Evolutionary conservation across 2,797 vertebrate genomes (phyloP).

Genomic region (Eleutherodactylus coqui): DNA sequence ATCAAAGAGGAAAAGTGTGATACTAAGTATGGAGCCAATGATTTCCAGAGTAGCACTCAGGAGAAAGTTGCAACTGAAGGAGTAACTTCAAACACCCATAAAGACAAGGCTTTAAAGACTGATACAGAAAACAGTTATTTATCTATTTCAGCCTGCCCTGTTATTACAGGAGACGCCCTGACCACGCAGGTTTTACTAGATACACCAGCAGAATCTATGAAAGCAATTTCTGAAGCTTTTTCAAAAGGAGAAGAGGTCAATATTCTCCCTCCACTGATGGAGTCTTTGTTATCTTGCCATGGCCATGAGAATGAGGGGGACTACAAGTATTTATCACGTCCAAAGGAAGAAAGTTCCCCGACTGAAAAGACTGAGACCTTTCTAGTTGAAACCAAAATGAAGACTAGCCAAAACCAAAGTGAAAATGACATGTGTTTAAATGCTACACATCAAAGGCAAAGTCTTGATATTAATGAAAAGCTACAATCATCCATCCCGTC

Average conservation of each 20-base stretch:
- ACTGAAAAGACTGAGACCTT: neutral
- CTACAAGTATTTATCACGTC: neutral
- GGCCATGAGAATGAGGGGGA: neutral
- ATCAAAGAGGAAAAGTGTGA: neutral
- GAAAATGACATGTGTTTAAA: conserved; percentile 20
- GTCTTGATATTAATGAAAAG: conserved; percentile 20
- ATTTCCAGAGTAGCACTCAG: neutral
- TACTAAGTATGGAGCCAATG: neutral
- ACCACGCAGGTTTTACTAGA: conserved; percentile 7
- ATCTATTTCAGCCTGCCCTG: conserved; percentile 27
- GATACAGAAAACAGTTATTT: conserved; percentile 45
- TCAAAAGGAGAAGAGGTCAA: neutral
- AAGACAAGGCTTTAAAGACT: conserved; percentile 16
- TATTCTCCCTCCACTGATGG: neutral
- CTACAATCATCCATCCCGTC: conserved; percentile 6
- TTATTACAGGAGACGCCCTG: conserved; percentile 27
- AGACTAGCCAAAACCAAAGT: conserved; percentile 16
- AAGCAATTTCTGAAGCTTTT: neutral
- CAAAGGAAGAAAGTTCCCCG: neutral
- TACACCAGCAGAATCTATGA: conserved; percentile 14
- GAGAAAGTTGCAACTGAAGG: neutral
- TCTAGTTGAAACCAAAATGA: conserved; percentile 1
- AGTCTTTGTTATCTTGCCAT: neutral
- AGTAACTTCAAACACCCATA: neutral
- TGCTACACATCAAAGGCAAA: conserved; percentile 5